phyloP scores from a whole-genome alignment of 2,797 vertebrate species.

The Scarus forsteni region DNA sequence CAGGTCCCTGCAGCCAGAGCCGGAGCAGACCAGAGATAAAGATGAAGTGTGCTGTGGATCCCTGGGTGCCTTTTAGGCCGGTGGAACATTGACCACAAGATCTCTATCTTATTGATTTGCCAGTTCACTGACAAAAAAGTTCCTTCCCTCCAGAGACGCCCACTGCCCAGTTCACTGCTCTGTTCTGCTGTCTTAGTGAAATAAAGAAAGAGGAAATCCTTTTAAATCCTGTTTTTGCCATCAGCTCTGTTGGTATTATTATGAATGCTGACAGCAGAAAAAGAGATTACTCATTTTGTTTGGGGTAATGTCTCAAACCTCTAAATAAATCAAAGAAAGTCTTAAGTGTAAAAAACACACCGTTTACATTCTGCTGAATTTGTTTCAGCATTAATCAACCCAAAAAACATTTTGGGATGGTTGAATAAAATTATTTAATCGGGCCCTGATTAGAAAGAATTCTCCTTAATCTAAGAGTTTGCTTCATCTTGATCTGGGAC shows the following conservation, averaged over 20 bases:
- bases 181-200: constrained; percentile 41
- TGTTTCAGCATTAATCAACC: constrained; percentile 25
- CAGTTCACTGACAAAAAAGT: constrained; percentile 58
- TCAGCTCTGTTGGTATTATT: constrained; percentile 24
- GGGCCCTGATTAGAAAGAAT: constrained; percentile 34
- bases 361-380: constrained; percentile 10
- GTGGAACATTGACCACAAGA: constrained; percentile 79
- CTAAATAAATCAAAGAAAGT: constrained; percentile 26
- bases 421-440: constrained; percentile 13
- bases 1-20: constrained; percentile 62
- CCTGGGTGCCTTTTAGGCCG: constrained; percentile 75
- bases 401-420: constrained; percentile 32
- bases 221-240: constrained; percentile 18
- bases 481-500: constrained; percentile 63
- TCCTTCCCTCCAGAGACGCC: constrained; percentile 52
- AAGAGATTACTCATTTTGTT: constrained; percentile 19
- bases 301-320: constrained; percentile 11
- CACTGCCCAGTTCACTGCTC: constrained; percentile 42
- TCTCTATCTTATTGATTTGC: constrained; percentile 80
- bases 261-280: constrained; percentile 3
- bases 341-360: not conserved
- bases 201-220: constrained; percentile 24
- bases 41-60: constrained; percentile 72
- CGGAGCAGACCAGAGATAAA: constrained; percentile 73
- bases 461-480: constrained; percentile 40